Percentiles rank a stretch among this genome's conserved stretches.
Conservation (phyloP, 2,888 invertebrate species). For the Euplagia quadripunctaria region DNA sequence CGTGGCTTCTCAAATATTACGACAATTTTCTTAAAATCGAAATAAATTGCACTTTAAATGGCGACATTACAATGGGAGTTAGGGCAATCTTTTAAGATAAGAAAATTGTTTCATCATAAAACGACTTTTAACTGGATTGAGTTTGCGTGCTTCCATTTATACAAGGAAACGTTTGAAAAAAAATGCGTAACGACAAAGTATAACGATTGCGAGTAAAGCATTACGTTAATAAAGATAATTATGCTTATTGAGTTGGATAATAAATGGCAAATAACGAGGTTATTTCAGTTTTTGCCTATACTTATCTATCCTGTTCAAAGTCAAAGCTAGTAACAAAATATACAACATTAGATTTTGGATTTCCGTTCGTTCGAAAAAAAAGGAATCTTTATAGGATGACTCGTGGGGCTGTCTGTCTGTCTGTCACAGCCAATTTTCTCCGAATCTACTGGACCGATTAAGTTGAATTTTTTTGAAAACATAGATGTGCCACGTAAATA, state of each 20-base stretch:
- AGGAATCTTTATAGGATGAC: not conserved
- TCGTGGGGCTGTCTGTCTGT: too few relatives aligned
- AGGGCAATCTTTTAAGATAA: constrained; percentile 33
- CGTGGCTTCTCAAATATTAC: constrained; percentile 34
- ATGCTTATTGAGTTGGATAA: not conserved
- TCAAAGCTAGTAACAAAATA: not conserved
- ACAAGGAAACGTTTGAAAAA: not conserved
- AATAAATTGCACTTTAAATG: constrained; percentile 38
- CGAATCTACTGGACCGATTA: too few relatives aligned
- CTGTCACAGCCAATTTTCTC: too few relatives aligned
- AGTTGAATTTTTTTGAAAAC: too few relatives aligned
- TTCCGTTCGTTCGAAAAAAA: not conserved
- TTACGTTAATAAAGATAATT: not conserved
- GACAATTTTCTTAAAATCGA: constrained; percentile 26
- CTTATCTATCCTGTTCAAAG: not conserved
- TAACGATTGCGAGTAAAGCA: not conserved
- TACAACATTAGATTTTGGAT: not conserved
- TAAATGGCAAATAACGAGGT: not conserved
- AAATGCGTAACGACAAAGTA: not conserved
- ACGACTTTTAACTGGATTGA: constrained; percentile 20
- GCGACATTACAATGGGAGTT: constrained; percentile 16
- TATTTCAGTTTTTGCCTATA: not conserved
- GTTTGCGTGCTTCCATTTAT: not conserved
- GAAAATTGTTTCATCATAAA: constrained; percentile 19
- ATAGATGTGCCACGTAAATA: too few relatives aligned